Percentiles rank a stretch among this genome's conserved stretches.
phyloP scores from a whole-genome alignment of 2,797 vertebrate genomes.

The Pseudochaenichthys georgianus region DNA sequence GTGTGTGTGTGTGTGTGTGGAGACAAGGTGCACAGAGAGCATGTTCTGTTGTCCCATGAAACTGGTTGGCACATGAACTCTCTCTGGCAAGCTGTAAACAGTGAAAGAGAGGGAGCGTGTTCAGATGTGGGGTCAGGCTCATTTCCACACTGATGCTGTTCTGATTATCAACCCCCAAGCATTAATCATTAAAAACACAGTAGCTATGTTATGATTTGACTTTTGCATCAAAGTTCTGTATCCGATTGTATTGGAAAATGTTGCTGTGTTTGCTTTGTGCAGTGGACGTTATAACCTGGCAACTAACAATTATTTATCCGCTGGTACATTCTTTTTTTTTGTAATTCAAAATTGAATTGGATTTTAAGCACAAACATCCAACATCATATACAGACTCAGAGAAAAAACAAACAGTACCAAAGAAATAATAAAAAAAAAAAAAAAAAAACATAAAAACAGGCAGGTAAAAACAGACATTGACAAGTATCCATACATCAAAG shows the following conservation, averaged over 20 bases:
- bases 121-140: slow-evolving; percentile 58
- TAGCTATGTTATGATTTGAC: background rate
- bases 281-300: too few species aligned
- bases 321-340: background rate
- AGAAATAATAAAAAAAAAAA: too few species aligned
- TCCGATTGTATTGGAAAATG: background rate
- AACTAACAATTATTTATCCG: background rate
- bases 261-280: too few species aligned
- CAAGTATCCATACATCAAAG: too few species aligned
- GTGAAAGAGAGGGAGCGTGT: slow-evolving; percentile 29
- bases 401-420: too few species aligned
- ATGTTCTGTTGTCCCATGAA: slow-evolving; percentile 75
- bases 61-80: slow-evolving; percentile 71
- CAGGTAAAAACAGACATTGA: too few species aligned
- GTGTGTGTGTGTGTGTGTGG: slow-evolving; percentile 22
- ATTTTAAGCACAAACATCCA: too few species aligned
- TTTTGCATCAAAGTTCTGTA: background rate
- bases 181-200: slow-evolving; percentile 19
- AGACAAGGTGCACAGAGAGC: slow-evolving; percentile 62
- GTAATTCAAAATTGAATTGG: too few species aligned
- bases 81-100: slow-evolving; percentile 53
- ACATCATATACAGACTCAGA: too few species aligned
- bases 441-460: too few species aligned
- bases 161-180: slow-evolving; percentile 39
- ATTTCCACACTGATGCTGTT: slow-evolving; percentile 39